Conservation (phyloP, 2,797 vertebrate species). For the Balearica regulorum region DNA sequence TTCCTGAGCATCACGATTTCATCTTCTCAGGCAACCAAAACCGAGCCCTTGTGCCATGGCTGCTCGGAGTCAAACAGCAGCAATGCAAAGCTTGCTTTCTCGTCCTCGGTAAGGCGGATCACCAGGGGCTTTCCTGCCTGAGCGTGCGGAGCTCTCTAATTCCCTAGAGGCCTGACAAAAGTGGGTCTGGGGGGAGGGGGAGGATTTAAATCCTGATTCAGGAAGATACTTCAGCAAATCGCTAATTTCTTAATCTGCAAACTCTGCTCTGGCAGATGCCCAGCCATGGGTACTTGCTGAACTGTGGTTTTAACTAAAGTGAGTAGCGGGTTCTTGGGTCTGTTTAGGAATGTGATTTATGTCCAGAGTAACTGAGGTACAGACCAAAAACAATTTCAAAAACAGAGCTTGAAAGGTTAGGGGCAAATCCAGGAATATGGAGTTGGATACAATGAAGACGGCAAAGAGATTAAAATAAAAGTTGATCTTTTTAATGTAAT, state of each 20-base stretch:
- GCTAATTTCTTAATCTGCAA: not conserved
- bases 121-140: not conserved
- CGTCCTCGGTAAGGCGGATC: accelerated
- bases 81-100: not conserved
- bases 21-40: not conserved
- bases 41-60: accelerated
- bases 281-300: not conserved
- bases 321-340: not conserved
- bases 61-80: not conserved
- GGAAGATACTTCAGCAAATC: not conserved
- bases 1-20: not conserved
- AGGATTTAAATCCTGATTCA: not conserved
- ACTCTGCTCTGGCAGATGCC: not conserved
- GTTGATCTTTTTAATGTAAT: not conserved
- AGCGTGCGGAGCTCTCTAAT: not conserved
- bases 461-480: not conserved
- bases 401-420: not conserved
- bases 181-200: not conserved
- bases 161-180: not conserved
- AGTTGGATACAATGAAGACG: not conserved
- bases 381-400: not conserved
- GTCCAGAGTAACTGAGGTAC: not conserved
- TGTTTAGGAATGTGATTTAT: not conserved
- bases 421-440: not conserved
- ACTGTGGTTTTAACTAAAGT: not conserved